Base-by-base conservation (phyloP, 2,113 vertebrate genomes). In the Dasyprocta punctata region DNA sequence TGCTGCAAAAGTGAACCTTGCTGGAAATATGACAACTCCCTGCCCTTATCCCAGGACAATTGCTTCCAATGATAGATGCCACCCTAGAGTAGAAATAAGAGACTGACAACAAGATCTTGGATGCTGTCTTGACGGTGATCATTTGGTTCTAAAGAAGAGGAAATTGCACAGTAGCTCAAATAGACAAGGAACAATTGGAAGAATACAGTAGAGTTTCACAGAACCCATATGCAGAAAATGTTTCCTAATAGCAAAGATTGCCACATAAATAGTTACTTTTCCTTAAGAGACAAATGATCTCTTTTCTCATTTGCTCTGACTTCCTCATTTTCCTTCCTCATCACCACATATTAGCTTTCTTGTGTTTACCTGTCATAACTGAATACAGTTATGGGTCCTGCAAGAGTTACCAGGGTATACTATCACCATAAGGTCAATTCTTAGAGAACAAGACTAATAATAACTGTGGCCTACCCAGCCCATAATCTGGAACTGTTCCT, bases 1-100 rank as follows among this genome's bases (percentile, higher is more conserved):
- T 82, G n/a, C 41, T 82, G 9, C 30, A 90, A 94, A 84, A 94
- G 87, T 26, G 33, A 78, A 56, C 26, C n/a, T 97, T 86, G 44
- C 44, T 71, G 49, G 67, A 88, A 95, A 77, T 52, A 3, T 47
- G 22, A 90, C 10, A 28, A 47, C 71, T 73, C 16, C 47, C 47
- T 33, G n/a, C 14, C 6, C 7, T 28, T 14, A 38, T 65, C 44
- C 65, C 38, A 33, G 24, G 33, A 30, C 47, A 86, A 90, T 58
- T 82, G 52, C 30, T 93, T 96, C 38, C 47, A 86, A 44, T 69
- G 20, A 71, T 13, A 58, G 52, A 33, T n/a, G 36, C 87, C 81
- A 20, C 20, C 44, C 65, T 13, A 61, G 8, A 92, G 30, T 67
- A 52, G 58, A 90, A 93, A 56, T 84, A 89, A 81, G 44, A 19